A percentile compares a stretch with the other conserved stretches of the same genome.
phyloP scores from a whole-genome alignment of 2,113 vertebrate genomes.

The Campylomormyrus tamandua region DNA sequence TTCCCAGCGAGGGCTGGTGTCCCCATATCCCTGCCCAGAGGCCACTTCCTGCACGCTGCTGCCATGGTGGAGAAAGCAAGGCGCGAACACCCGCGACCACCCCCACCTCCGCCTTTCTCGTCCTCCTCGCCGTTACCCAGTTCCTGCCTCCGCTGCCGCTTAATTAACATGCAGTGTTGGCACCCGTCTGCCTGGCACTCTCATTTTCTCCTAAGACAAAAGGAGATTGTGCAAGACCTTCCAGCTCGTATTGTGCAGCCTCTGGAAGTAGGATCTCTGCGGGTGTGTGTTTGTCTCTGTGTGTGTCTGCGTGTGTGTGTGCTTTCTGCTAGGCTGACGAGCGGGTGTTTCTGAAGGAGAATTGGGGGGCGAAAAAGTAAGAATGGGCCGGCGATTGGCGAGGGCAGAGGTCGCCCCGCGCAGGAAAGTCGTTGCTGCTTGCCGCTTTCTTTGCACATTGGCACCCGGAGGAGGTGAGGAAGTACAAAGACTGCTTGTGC shows the following conservation, averaged over 20 bases:
- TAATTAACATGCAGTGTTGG: constrained; percentile 25
- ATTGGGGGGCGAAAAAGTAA: neutral
- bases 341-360: neutral
- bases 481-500: constrained; percentile 49
- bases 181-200: neutral
- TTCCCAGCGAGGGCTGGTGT: constrained; percentile 1
- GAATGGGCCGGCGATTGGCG: neutral
- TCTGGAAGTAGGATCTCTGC: neutral
- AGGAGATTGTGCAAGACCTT: constrained; percentile 9
- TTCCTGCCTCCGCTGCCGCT: neutral
- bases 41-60: neutral
- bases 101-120: neutral
- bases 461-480: constrained; percentile 23
- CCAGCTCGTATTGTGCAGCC: neutral
- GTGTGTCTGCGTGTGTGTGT: constrained; percentile 6
- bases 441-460: constrained; percentile 29
- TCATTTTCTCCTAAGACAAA: constrained; percentile 23
- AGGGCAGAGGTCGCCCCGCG: neutral
- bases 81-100: neutral
- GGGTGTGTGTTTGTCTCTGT: neutral
- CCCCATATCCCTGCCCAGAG: neutral
- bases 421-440: neutral
- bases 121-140: neutral
- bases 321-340: neutral
- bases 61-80: neutral